Evolutionary conservation across 2,113 vertebrate genomes (phyloP), one percentile per base, ranked within the genome.

Genomic region (Carassius auratus): DNA sequence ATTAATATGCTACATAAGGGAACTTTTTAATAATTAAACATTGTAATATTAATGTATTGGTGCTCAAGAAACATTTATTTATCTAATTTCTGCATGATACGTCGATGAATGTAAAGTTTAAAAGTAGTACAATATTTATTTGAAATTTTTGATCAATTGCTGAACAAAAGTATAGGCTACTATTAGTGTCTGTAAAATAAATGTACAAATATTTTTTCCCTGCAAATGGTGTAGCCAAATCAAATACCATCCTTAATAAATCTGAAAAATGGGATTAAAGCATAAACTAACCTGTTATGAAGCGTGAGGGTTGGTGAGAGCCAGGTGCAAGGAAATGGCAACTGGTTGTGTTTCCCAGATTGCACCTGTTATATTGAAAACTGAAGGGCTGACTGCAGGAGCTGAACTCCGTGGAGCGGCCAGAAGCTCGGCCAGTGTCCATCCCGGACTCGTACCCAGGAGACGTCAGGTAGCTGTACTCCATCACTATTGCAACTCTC

Each of bases 391-490:
- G 96, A 94, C 96, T 96, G 95, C 96, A 97, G 89, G 96, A 97
- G 92, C 96, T 96, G 96, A 96, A 97, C 94, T 97, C 96, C 87
- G 96, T 96, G 96, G 89, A 96, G 95, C 93, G 96, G 96, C 90
- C 95, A 95, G 94, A 96, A 92, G 94, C 94, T 96, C 21, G 95
- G 95, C 86, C 64, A 6, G 95, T 96, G 93, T 97, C 96, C 95
- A 97, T 96, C 88, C 95, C 96, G 91, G 96, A 96, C 94, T 97
- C 96, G 94, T 96, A 96, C 92, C 95, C 95, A 94, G 96, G 95
- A 94, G 96, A 96, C 94, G 96, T 96, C 92, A 97, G 96, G 95
- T 96, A 97, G 95, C 96, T 96, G 95, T 96, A 97, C 95, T 96
- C 96, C 96, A 97, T 97, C 95, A 96, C 96, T 95, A 94, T 95